Evolutionary conservation across 2,888 invertebrate genomes (phyloP).

Genomic region (Phengaris arion): DNA sequence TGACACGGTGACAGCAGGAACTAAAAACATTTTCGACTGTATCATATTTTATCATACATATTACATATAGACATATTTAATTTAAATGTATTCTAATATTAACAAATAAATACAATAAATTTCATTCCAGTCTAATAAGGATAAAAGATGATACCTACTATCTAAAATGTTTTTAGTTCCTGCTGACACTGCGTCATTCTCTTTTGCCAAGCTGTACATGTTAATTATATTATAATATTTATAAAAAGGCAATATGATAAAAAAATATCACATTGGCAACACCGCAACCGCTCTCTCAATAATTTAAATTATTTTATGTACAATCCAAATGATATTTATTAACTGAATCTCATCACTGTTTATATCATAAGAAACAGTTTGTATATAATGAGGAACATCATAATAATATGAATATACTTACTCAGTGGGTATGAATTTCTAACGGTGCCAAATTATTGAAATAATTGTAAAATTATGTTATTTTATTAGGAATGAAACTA

Average conservation of each 20-base stretch:
- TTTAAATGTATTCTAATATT: too few relatives aligned
- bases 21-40: too few relatives aligned
- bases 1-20: too few relatives aligned
- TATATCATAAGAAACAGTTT: not conserved
- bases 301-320: not conserved
- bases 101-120: too few relatives aligned
- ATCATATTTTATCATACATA: too few relatives aligned
- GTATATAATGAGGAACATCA: not conserved
- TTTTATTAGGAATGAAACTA: not conserved
- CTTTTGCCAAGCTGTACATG: not conserved
- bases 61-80: too few relatives aligned
- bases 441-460: constrained; percentile 6
- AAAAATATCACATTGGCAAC: not conserved
- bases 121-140: too few relatives aligned
- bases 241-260: not conserved
- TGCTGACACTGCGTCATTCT: too few relatives aligned
- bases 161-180: too few relatives aligned
- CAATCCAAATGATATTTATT: constrained; percentile 18
- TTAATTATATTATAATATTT: not conserved
- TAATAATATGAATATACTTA: not conserved
- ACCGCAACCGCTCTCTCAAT: not conserved
- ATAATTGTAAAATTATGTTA: not conserved
- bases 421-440: not conserved
- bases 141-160: too few relatives aligned
- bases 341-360: constrained; percentile 4